Base-by-base conservation (phyloP, 2,113 vertebrate species). In the Ancistrus triradiatus region DNA sequence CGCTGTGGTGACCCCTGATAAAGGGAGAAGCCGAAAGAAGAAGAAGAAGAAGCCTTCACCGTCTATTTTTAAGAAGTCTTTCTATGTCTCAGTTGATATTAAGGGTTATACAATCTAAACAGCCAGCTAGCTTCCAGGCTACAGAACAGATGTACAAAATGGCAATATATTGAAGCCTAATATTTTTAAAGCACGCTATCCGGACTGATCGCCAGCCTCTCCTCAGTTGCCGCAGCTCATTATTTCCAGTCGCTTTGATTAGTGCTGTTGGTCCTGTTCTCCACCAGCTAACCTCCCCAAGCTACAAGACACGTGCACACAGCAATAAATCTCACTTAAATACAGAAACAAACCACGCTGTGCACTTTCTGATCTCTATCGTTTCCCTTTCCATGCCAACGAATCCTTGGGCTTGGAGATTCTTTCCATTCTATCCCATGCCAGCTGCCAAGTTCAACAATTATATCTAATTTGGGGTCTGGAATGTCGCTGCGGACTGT, bases 391-490 rank as follows among this genome's bases (percentile, higher is more conserved):
- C 13, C 33, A 31, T 40, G 42, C 58, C 46, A 63, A 58, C 58
- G 52, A 70, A 71, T 57, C 49, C 59, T 65, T 62, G 71, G 61
- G 64, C 73, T 61, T 49, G 22, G 57, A 63, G 57, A 77, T 73
- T 52, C 60, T 73, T 79, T 75, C 74, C 77, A 69, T 67, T 73
- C 62, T 25, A 42, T 65, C 49, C 47, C 22, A 65, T 48, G 48
- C 18, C 47, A 65, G 63, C 64, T 69, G 77, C 75, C 73, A 79
- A 79, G 63, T 71, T 68, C 49, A 73, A 77, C 72, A 79, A 77
- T 79, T 73, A 77, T 75, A 68, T 70, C 75, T 71, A 77, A 79
- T 73, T 75, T 67, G 65, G 68, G 68, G 59, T 22, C 72, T 79
- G 74, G 77, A 77, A 73, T 77, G 69, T 57, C 73, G 69, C 74